Base-by-base conservation (phyloP, 2,888 invertebrate genomes). In the Drosophila gaucha region DNA sequence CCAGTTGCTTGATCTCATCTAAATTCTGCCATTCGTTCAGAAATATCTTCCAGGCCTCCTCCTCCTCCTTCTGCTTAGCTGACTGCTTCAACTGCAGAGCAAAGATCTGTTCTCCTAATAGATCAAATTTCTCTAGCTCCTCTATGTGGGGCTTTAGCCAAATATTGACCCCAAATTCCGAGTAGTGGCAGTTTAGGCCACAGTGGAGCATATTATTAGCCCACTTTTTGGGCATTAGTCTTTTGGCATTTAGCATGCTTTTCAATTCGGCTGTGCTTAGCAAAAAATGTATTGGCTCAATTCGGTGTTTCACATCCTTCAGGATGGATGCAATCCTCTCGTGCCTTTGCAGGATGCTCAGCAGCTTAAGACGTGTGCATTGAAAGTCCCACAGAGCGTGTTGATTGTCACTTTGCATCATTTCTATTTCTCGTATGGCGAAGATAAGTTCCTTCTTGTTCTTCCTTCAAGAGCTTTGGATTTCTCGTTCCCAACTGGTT, bases 281-380 rank as follows among this genome's bases (percentile, higher is more conserved):
- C 22, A 39, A 12, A n/a, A 51, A 39, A 0, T 39, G 39, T 3
- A 51, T 51, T 0, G 51, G 39, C 22, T 51, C 51, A 10, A 51
- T 51, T 20, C 51, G 38, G 3, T 51, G 39, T 30, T 51, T 51
- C 8, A 51, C 51, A 3, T 51, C 39, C 30, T 22, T 8, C 22
- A 51, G 8, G 3, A 51, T 51, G 10, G 51, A 51, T 2, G 28
- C 22, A 3, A 51, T 51, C 51, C 12, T 39, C 39, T 51, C 51
- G 30, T 51, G 51, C 6, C 51, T 18, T 2, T 16, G 51, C 30
- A 51, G 22, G 14, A 51, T 51, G 12, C 20, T 51, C 22, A 39
- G 30, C 30, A 51, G 30, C 51, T 51, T 51, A 6, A 39, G 39
- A 0, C 51, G 51, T 2, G 51, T 31, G 39, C 51, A 31, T 1